These are phyloP conservation scores for Porphyrio hochstetteri DNA, from an alignment of 2,113 vertebrate species.

Conservation along the genomic window DNA sequence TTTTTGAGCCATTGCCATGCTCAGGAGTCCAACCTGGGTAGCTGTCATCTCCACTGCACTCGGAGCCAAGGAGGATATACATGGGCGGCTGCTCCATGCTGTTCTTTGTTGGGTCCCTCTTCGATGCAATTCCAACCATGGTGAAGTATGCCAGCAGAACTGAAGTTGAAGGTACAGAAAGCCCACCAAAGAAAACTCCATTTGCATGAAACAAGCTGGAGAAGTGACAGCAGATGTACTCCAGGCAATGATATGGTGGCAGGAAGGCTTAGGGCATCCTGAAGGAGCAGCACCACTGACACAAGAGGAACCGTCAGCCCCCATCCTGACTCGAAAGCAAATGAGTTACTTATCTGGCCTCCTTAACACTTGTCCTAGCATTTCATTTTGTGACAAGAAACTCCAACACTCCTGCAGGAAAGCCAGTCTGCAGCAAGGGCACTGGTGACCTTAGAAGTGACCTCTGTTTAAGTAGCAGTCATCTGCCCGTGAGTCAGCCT, in stretches of 20 bases:
- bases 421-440: accelerated
- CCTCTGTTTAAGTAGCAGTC: neutral
- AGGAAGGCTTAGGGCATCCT: neutral
- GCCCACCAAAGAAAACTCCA: neutral
- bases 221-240: neutral
- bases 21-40: neutral
- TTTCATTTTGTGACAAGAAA: neutral
- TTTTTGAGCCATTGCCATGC: neutral
- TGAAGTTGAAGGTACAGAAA: neutral
- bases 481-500: neutral
- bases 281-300: neutral
- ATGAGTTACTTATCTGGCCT: neutral
- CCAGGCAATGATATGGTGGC: neutral
- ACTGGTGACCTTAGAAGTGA: neutral
- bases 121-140: neutral
- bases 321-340: neutral
- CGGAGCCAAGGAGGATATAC: neutral
- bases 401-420: neutral
- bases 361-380: neutral
- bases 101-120: neutral
- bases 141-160: neutral
- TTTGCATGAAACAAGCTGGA: neutral
- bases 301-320: neutral
- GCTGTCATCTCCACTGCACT: neutral
- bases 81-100: neutral